A percentile compares a stretch with the other conserved stretches of the same genome.
phyloP scores from a whole-genome alignment of 2,888 invertebrate species.

The Aleiodes testaceus region DNA sequence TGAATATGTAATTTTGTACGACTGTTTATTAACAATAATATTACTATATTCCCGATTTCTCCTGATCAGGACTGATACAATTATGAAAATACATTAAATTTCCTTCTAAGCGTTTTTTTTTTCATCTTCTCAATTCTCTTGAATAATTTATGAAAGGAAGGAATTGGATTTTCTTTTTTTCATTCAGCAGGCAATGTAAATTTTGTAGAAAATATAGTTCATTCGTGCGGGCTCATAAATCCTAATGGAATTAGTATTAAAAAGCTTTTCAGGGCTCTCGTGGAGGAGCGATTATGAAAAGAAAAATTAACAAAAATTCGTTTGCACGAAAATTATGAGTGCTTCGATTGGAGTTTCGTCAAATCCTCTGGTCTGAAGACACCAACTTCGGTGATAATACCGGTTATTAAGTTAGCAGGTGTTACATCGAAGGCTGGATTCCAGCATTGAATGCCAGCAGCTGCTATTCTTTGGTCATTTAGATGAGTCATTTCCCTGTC shows the following conservation, averaged over 20 bases:
- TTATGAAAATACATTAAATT: slow-evolving; percentile 51
- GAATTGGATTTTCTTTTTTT: background rate
- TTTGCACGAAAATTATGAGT: background rate
- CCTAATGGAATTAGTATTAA: background rate
- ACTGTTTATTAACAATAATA: slow-evolving; percentile 48
- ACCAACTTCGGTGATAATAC: slow-evolving; percentile 95
- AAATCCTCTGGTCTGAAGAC: slow-evolving; percentile 80
- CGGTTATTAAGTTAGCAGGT: slow-evolving; percentile 92
- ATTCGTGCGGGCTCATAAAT: background rate
- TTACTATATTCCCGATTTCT: slow-evolving; percentile 7
- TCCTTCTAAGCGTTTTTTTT: slow-evolving; percentile 13
- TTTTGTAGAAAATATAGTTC: slow-evolving; percentile 16
- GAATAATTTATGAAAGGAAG: slow-evolving; percentile 8
- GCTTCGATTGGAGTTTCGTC: slow-evolving; percentile 4
- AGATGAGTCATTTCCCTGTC: slow-evolving; percentile 93
- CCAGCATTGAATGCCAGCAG: slow-evolving; percentile 94
- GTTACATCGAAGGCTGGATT: slow-evolving; percentile 99
- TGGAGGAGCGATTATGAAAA: background rate
- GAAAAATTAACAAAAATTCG: background rate
- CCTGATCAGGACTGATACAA: slow-evolving; percentile 37
- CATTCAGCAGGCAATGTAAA: background rate
- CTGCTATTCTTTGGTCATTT: slow-evolving; percentile 89
- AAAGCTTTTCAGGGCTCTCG: background rate
- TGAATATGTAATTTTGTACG: slow-evolving; percentile 29
- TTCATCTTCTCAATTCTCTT: background rate